phyloP scores from a whole-genome alignment of 2,113 vertebrate genomes.

The Plecotus auritus region DNA sequence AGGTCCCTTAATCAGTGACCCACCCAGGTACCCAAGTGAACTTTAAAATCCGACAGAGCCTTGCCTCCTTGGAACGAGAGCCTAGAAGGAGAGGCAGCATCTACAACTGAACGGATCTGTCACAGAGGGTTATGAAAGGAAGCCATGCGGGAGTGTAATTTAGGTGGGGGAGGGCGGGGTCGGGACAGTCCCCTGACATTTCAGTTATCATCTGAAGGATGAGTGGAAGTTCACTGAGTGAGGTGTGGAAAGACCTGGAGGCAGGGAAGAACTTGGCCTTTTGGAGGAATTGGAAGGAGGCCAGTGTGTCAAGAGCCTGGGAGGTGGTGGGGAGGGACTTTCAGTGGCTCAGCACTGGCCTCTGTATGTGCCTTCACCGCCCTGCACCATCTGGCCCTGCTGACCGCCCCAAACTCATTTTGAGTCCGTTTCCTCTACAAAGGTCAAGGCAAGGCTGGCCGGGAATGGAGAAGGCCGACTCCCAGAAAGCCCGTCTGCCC shows the following conservation, averaged over 20 bases:
- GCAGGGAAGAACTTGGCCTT: not conserved
- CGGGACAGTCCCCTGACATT: not conserved
- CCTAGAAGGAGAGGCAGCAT: not conserved
- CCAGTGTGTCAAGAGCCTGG: not conserved
- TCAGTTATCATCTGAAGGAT: not conserved
- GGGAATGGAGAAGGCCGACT: not conserved
- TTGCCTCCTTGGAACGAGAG: not conserved
- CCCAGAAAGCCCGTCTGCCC: not conserved
- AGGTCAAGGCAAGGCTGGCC: not conserved
- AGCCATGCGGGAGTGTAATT: fast-evolving
- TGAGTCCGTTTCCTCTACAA: not conserved
- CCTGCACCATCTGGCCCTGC: not conserved
- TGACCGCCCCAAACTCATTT: not conserved
- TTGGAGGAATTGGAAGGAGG: not conserved
- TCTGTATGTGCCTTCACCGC: not conserved
- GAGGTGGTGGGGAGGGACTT: not conserved
- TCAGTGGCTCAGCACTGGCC: not conserved
- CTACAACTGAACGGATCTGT: not conserved
- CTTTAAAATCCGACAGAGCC: not conserved
- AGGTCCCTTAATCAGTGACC: not conserved
- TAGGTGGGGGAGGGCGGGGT: no score
- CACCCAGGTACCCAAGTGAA: not conserved
- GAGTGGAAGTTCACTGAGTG: not conserved
- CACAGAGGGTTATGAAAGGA: not conserved
- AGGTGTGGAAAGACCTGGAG: not conserved